These are phyloP conservation scores for Notolepis coatsorum DNA, from an alignment of 2,797 vertebrate genomes.

Conservation along the genomic window DNA sequence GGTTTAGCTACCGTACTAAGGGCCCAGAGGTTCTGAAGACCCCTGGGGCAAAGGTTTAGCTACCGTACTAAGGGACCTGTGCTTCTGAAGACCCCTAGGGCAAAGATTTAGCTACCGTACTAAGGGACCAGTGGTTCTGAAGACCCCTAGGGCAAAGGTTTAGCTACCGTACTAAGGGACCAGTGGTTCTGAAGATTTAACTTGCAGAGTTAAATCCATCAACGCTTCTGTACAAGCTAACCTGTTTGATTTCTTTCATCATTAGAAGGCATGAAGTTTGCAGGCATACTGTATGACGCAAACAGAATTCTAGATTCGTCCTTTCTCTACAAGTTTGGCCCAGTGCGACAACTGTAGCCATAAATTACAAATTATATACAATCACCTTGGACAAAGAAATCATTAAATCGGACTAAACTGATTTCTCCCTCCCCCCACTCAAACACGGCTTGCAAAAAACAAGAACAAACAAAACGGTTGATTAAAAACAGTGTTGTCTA, in stretches of 20 bases:
- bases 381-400: constrained; percentile 81
- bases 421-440: constrained; percentile 53
- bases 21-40: neutral
- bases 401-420: constrained; percentile 64
- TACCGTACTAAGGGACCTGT: neutral
- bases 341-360: constrained; percentile 29
- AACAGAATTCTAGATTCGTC: constrained; percentile 30
- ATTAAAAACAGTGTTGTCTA: constrained; percentile 78
- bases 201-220: neutral
- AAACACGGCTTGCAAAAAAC: constrained; percentile 52
- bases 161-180: neutral
- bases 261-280: constrained; percentile 43
- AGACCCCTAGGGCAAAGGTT: too few relatives aligned
- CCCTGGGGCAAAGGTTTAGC: too few relatives aligned
- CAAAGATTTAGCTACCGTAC: neutral
- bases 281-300: constrained; percentile 23
- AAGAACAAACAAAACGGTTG: constrained; percentile 39
- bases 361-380: constrained; percentile 85
- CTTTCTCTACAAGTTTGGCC: constrained; percentile 37
- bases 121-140: neutral
- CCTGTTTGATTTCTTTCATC: neutral
- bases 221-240: constrained; percentile 16
- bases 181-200: neutral
- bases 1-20: neutral
- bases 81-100: too few relatives aligned